Conservation (phyloP, 2,888 invertebrate species). For the Trissoscelio sp. region DNA sequence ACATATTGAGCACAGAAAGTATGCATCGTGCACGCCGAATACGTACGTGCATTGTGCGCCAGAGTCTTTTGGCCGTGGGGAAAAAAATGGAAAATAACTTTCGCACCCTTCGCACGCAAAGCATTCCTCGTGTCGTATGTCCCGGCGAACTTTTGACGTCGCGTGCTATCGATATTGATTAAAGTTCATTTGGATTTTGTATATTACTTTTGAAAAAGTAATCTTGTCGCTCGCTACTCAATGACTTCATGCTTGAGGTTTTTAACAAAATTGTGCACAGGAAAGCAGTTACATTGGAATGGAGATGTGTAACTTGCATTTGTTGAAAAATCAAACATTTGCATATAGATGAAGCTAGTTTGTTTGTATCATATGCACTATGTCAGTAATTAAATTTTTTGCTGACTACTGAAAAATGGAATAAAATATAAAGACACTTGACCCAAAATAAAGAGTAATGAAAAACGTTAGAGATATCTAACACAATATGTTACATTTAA, state of each 20-base stretch:
- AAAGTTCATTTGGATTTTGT: conserved; percentile 32
- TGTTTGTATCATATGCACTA: neutral
- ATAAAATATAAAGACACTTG: neutral
- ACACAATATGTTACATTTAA: too few species aligned
- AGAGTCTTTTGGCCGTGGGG: conserved; percentile 21
- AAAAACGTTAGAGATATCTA: neutral
- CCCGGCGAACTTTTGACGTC: conserved; percentile 71
- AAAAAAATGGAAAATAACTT: conserved; percentile 68
- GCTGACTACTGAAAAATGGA: neutral
- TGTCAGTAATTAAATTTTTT: conserved; percentile 9
- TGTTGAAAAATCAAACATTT: neutral
- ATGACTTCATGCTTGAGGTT: conserved; percentile 11
- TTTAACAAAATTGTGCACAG: conserved; percentile 2
- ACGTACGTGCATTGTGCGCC: conserved; percentile 46
- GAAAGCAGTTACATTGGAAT: neutral
- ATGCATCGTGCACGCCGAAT: conserved; percentile 20
- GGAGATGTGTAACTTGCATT: neutral
- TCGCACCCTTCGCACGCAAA: conserved; percentile 73
- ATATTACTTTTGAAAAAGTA: conserved; percentile 23
- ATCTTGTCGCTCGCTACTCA: conserved; percentile 12
- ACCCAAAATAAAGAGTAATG: neutral
- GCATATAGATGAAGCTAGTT: conserved; percentile 18
- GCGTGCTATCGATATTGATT: conserved; percentile 72
- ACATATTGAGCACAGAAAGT: conserved; percentile 62
- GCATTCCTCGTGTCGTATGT: conserved; percentile 71